These are phyloP conservation scores for Rapana venosa DNA, from an alignment of 2,888 invertebrate species.

Conservation along the genomic window DNA sequence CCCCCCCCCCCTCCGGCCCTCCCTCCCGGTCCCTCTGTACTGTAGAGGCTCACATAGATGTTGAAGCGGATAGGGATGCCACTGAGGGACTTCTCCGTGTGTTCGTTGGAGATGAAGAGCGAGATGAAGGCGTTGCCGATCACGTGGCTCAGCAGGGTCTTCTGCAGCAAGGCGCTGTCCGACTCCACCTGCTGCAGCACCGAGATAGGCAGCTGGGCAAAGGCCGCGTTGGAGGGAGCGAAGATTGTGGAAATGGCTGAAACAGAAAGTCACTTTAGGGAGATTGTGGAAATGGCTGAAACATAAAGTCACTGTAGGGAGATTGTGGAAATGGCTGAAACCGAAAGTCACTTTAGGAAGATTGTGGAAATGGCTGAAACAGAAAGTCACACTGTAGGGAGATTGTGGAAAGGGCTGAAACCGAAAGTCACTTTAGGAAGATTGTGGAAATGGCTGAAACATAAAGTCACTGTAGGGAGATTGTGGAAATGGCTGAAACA, in stretches of 20 bases:
- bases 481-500: slow-evolving; percentile 9
- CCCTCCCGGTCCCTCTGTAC: too few species aligned
- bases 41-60: neutral
- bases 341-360: too few species aligned
- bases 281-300: too few species aligned
- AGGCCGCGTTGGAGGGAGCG: slow-evolving; percentile 26
- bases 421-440: too few species aligned
- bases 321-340: too few species aligned
- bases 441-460: too few species aligned
- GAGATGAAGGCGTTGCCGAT: slow-evolving; percentile 26
- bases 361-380: slow-evolving; percentile 15
- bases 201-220: neutral
- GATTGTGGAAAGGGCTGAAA: too few species aligned
- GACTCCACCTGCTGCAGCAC: slow-evolving; percentile 23
- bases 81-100: neutral
- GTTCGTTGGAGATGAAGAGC: slow-evolving; percentile 36
- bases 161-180: slow-evolving; percentile 32
- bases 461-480: too few species aligned
- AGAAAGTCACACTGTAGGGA: too few species aligned
- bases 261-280: neutral
- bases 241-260: slow-evolving; percentile 28
- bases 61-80: slow-evolving; percentile 3
- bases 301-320: too few species aligned
- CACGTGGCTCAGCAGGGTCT: slow-evolving; percentile 33
- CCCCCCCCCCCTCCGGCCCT: too few species aligned